A percentile compares a stretch with the other conserved stretches of the same genome.
Conservation (phyloP, 2,888 invertebrate genomes). For the Paralinhomoeus sp. region DNA sequence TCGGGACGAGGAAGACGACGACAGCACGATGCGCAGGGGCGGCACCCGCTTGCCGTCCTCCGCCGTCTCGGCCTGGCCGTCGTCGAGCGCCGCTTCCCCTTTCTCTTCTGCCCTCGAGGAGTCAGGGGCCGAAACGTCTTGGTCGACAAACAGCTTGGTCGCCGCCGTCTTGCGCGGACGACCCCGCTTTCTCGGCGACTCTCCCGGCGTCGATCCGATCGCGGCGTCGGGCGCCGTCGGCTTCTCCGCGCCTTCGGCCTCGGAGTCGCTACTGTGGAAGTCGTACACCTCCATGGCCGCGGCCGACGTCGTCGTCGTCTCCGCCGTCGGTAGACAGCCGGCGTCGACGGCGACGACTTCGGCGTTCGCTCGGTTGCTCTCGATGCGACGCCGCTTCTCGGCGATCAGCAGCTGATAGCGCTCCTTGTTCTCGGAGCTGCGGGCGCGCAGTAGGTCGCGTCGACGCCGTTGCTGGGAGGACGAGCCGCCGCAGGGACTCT, state of each 20-base stretch:
- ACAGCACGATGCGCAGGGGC: conserved; percentile 2
- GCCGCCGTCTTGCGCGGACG: not conserved
- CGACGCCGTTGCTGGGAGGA: too few relatives aligned
- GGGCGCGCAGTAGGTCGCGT: not conserved
- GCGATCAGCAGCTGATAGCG: too few relatives aligned
- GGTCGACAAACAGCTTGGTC: not conserved
- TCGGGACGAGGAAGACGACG: not conserved
- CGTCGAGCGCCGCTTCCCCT: not conserved
- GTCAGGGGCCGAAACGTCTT: not conserved
- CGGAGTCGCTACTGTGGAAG: conserved; percentile 5
- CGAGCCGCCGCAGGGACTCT: too few relatives aligned
- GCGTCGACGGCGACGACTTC: not conserved
- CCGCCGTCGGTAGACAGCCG: not conserved
- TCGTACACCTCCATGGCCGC: conserved; percentile 3
- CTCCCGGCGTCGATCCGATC: not conserved
- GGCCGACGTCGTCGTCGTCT: not conserved
- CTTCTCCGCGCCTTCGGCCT: not conserved
- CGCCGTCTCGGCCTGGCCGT: not conserved
- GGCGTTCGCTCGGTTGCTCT: too few relatives aligned
- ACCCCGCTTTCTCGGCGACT: not conserved
- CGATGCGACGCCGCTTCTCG: too few relatives aligned
- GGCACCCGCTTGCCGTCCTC: conserved; percentile 1
- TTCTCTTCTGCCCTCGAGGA: not conserved
- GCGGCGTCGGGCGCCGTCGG: not conserved
- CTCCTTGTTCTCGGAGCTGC: not conserved